phyloP scores from a whole-genome alignment of 53 echinoderm and acorn worm species.

The Luidia sarsii region DNA sequence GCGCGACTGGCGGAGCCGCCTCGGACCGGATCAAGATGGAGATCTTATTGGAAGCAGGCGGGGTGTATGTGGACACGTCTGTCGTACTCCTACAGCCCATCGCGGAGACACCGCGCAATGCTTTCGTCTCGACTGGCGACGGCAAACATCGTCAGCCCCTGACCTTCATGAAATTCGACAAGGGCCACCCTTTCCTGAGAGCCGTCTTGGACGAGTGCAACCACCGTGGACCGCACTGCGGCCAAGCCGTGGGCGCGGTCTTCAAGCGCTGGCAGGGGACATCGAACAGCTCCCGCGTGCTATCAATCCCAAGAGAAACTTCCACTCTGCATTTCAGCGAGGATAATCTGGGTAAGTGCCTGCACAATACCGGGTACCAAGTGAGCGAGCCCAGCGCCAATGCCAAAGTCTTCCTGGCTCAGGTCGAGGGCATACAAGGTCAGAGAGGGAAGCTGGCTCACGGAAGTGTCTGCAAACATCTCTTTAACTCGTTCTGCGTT shows the following conservation, averaged over 20 bases:
- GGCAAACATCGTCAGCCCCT: background rate
- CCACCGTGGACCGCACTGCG: too few relatives aligned
- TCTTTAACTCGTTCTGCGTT: constrained; percentile 18
- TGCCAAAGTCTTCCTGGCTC: background rate
- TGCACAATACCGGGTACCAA: background rate
- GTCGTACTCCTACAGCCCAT: background rate
- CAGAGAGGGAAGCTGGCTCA: background rate
- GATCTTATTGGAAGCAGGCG: background rate
- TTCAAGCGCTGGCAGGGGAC: too few relatives aligned
- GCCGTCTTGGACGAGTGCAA: background rate
- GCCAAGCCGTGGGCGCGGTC: too few relatives aligned
- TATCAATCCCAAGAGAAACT: too few relatives aligned
- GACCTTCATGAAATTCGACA: constrained; percentile 24
- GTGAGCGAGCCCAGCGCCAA: background rate
- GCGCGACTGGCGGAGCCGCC: too few relatives aligned
- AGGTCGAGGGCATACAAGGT: background rate
- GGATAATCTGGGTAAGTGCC: background rate
- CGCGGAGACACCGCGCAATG: background rate
- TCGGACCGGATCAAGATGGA: background rate
- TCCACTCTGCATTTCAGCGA: background rate
- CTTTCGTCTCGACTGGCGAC: background rate
- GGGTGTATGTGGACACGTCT: background rate
- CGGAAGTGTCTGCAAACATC: constrained; percentile 8
- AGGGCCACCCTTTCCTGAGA: background rate
- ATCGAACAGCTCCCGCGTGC: too few relatives aligned